Conservation (phyloP, 2,113 vertebrate genomes). For the Phalacrocorax carbo region DNA sequence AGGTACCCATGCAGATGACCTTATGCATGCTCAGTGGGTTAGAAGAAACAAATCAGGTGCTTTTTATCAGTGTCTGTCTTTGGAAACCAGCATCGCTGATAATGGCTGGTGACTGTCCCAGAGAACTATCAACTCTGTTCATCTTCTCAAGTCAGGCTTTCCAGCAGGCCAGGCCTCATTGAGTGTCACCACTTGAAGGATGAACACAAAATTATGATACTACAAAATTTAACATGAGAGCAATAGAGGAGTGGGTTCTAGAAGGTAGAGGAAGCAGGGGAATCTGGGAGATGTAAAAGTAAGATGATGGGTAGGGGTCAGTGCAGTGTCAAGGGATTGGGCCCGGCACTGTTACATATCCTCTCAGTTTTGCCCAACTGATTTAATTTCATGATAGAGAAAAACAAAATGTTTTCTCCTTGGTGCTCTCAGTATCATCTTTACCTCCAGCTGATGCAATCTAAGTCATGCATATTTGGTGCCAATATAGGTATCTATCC, state of each 20-base stretch:
- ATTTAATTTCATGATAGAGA: neutral
- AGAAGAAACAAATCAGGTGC: neutral
- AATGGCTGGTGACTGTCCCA: neutral
- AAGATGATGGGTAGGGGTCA: neutral
- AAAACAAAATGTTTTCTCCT: neutral
- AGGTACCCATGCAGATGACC: neutral
- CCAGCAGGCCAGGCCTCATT: neutral
- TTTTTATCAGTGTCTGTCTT: neutral
- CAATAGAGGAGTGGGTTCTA: neutral
- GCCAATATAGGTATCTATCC: neutral
- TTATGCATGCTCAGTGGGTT: neutral
- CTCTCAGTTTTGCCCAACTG: neutral
- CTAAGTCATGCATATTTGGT: neutral
- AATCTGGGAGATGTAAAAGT: too few species aligned
- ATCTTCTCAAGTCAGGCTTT: neutral
- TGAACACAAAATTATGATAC: neutral
- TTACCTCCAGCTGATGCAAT: neutral
- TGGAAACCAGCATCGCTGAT: neutral
- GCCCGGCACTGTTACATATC: neutral
- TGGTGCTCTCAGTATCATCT: neutral
- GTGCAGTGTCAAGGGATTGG: neutral
- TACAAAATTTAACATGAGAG: neutral
- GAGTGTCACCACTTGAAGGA: neutral
- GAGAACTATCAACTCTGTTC: neutral
- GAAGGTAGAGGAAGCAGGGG: neutral